Base-by-base conservation (phyloP, 2,113 vertebrate genomes). In the Microtus richardsoni region DNA sequence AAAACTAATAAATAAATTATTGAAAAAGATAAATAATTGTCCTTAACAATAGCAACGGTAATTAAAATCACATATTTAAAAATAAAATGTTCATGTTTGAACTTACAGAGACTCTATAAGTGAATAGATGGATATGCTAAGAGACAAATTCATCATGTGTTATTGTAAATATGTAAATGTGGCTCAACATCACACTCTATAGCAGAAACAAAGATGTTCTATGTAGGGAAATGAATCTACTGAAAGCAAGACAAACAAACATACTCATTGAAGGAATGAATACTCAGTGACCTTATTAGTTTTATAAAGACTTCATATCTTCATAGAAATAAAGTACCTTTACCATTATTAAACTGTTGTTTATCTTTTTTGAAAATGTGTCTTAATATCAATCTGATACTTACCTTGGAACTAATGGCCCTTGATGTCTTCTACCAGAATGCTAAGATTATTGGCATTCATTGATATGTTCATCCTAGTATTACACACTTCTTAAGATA, bases 1-100 rank as follows among this genome's bases (percentile, higher is more conserved):
- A 62, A 90, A 92, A 80, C 62, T 83, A 88, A 90, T 2, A n/a
- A 88, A 91, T 79, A 21, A 62, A 77, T 33, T 41, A 74, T 92
- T 41, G 26, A 39, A 9, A 54, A 28, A 71, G 2, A 75, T 80
- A 5, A 91, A 93, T 70, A 68, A 26, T 71, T 89, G 22, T 93
- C 71, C 16, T 87, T 71, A 93, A 24, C 9, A 78, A 36, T 24
- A 88, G 62, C 22, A 92, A 14, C 1, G 85, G 41, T n/a, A 91
- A 64, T 70, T 92, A 73, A 66, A 94, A 93, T n/a, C 19, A 79
- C 21, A 73, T 44, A 68, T 13, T 86, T 64, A 78, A 87, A 90
- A 54, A 3, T 64, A 79, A 87, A 73, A 73, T 70, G 3, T 64
- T 88, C 39, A 39, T 78, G 8, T 84, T 89, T 68, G 92, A 87